These are phyloP conservation scores for Herminia tarsipennalis DNA, from an alignment of 2,888 invertebrate genomes.

Conservation along the genomic window DNA sequence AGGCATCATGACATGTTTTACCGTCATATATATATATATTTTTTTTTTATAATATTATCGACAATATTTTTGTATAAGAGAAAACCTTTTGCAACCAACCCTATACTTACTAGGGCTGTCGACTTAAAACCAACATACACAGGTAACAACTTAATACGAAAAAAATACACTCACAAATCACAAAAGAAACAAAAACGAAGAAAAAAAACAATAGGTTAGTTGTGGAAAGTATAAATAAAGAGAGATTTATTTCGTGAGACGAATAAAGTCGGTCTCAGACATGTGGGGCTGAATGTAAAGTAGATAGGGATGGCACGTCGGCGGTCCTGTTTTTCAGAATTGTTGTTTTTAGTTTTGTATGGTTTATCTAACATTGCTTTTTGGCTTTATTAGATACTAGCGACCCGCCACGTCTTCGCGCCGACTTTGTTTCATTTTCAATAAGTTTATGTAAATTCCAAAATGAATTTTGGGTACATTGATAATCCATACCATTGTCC, in stretches of 20 bases:
- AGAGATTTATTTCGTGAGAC: constrained; percentile 71
- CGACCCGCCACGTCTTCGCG: too few species aligned
- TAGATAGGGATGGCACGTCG: constrained; percentile 30
- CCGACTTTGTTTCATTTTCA: too few species aligned
- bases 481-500: too few species aligned
- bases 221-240: constrained; percentile 66
- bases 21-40: too few species aligned
- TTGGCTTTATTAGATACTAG: too few species aligned
- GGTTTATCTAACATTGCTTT: too few species aligned
- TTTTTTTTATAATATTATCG: not conserved
- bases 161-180: constrained; percentile 51
- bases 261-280: constrained; percentile 58
- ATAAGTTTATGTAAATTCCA: too few species aligned
- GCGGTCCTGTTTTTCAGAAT: constrained; percentile 21
- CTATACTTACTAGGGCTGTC: not conserved
- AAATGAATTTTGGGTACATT: too few species aligned
- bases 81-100: too few species aligned
- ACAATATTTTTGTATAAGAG: not conserved
- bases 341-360: not conserved
- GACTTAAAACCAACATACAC: not conserved
- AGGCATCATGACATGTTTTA: too few species aligned
- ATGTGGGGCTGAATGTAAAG: constrained; percentile 62
- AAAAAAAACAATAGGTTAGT: constrained; percentile 66
- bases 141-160: constrained; percentile 22
- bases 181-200: constrained; percentile 43